Conservation (phyloP, 2,888 invertebrate genomes). For the Liopterus haemorrhoidalis region DNA sequence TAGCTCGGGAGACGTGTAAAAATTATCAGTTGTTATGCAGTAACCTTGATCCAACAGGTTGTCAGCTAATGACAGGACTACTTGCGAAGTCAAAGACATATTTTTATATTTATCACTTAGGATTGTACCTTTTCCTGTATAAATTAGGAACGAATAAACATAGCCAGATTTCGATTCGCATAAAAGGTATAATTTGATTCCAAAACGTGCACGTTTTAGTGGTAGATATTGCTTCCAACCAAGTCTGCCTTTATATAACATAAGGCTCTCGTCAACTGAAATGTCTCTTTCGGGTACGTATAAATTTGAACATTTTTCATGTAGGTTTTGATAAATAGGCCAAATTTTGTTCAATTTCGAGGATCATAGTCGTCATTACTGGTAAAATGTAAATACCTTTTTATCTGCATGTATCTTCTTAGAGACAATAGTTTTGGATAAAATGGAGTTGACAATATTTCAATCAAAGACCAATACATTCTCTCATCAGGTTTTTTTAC, state of each 20-base stretch:
- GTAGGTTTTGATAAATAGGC: slow-evolving; percentile 24
- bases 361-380: slow-evolving; percentile 25
- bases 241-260: slow-evolving; percentile 25
- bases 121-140: slow-evolving; percentile 28
- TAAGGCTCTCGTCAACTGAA: slow-evolving; percentile 16
- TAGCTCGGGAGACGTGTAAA: slow-evolving; percentile 29
- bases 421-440: no score
- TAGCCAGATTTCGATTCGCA: slow-evolving; percentile 30
- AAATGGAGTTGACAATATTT: slow-evolving; percentile 8
- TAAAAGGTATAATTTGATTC: slow-evolving; percentile 29
- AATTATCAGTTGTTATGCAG: slow-evolving; percentile 30
- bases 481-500: slow-evolving; percentile 22
- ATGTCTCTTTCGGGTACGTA: slow-evolving; percentile 25
- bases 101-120: slow-evolving; percentile 20
- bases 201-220: slow-evolving; percentile 29
- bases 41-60: slow-evolving; percentile 29
- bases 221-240: slow-evolving; percentile 30
- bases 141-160: slow-evolving; percentile 26
- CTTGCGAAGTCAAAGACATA: slow-evolving; percentile 25
- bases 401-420: slow-evolving; percentile 14
- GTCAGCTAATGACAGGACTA: slow-evolving; percentile 28
- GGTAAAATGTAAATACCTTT: slow-evolving; percentile 22
- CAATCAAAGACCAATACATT: slow-evolving; percentile 23
- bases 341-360: slow-evolving; percentile 27
- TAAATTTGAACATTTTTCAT: slow-evolving; percentile 21